Conservation (phyloP, 2,797 vertebrate species). For the Bovichtus diacanthus region DNA sequence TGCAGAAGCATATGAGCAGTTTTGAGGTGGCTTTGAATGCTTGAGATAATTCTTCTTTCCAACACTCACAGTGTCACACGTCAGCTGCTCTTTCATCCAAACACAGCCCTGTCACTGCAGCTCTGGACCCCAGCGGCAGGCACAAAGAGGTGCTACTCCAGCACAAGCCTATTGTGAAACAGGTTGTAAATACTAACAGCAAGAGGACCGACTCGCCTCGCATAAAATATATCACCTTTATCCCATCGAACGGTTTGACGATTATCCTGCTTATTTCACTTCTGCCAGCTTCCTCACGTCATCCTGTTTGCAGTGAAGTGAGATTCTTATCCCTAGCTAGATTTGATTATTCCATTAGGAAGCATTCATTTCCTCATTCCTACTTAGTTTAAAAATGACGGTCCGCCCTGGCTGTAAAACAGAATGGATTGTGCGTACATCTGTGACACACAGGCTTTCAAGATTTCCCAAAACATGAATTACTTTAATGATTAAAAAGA, state of each 20-base stretch:
- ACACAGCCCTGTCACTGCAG: conserved; percentile 51
- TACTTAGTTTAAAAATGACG: conserved; percentile 33
- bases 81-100: conserved; percentile 66
- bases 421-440: conserved; percentile 34
- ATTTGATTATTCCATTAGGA: conserved; percentile 62
- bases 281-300: conserved; percentile 31
- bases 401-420: conserved; percentile 33
- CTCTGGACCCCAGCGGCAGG: conserved; percentile 45
- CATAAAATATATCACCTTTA: conserved; percentile 41
- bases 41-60: conserved; percentile 45
- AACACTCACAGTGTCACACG: conserved; percentile 30
- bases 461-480: conserved; percentile 44
- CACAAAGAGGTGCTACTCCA: conserved; percentile 42
- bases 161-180: conserved; percentile 31
- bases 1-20: conserved; percentile 11
- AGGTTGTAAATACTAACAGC: conserved; percentile 36
- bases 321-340: conserved; percentile 52
- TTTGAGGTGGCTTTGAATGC: conserved; percentile 40
- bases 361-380: conserved; percentile 38
- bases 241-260: conserved; percentile 41
- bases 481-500: conserved; percentile 47
- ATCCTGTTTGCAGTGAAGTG: conserved; percentile 42
- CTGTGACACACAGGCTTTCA: conserved; percentile 30
- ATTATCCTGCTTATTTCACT: conserved; percentile 55
- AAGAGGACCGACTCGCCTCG: conserved; percentile 5